Conservation (phyloP, 2,797 vertebrate species). For the Brotula barbata region DNA sequence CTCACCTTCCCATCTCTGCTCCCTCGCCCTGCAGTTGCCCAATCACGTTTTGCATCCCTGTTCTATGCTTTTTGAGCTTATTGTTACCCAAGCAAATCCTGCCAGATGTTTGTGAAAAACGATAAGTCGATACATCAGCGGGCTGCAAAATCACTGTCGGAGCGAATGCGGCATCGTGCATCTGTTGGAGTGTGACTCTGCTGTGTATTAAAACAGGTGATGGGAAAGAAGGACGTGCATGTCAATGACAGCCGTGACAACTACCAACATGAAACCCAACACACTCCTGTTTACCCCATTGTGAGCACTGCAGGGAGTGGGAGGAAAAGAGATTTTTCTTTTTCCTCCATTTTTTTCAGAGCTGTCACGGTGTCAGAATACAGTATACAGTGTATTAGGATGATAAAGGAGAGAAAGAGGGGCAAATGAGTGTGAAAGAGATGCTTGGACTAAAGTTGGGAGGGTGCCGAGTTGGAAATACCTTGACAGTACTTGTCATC, state of each 20-base stretch:
- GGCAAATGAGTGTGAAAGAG: slow-evolving; percentile 20
- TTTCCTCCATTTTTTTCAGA: slow-evolving; percentile 6
- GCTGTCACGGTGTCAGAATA: slow-evolving; percentile 36
- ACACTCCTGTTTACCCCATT: slow-evolving; percentile 37
- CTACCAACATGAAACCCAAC: slow-evolving; percentile 47
- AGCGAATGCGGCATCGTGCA: slow-evolving; percentile 6
- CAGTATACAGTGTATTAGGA: slow-evolving; percentile 8
- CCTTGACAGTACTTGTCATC: slow-evolving; percentile 63
- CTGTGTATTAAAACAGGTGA: slow-evolving; percentile 21
- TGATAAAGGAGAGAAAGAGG: slow-evolving; percentile 8
- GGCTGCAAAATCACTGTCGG: not conserved
- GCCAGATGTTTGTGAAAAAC: slow-evolving; percentile 49
- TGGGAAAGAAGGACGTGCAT: slow-evolving; percentile 22
- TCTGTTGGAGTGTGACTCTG: slow-evolving; percentile 23
- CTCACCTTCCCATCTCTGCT: slow-evolving; percentile 19
- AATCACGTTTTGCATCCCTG: slow-evolving; percentile 39
- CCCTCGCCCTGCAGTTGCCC: slow-evolving; percentile 1
- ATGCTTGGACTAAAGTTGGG: slow-evolving; percentile 49
- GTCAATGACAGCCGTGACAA: slow-evolving; percentile 34
- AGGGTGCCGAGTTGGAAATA: slow-evolving; percentile 42
- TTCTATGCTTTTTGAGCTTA: slow-evolving; percentile 30
- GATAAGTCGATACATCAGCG: slow-evolving; percentile 41
- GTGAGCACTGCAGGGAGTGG: slow-evolving; percentile 28
- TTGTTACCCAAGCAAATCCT: slow-evolving; percentile 52
- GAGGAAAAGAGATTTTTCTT: slow-evolving; percentile 25